phyloP scores from a whole-genome alignment of 2,888 invertebrate species.

The Cantharis lateralis region DNA sequence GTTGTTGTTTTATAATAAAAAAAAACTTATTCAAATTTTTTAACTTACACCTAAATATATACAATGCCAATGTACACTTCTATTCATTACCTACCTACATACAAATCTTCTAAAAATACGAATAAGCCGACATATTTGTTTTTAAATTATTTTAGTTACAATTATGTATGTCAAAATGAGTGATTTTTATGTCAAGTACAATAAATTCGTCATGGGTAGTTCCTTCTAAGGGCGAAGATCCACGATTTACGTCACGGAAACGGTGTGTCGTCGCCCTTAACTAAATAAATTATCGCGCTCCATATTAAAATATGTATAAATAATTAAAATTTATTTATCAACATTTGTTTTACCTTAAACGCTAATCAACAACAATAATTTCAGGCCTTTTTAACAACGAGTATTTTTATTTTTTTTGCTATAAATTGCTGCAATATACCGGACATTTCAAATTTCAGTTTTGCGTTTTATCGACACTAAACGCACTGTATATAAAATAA shows the following conservation, averaged over 20 bases:
- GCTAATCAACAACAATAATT: neutral
- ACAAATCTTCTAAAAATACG: neutral
- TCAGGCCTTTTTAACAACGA: neutral
- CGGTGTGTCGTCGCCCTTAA: neutral
- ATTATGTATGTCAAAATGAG: neutral
- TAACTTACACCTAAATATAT: constrained; percentile 23
- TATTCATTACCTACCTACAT: constrained; percentile 2
- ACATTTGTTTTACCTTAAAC: neutral
- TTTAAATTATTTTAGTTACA: neutral
- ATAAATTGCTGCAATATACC: neutral
- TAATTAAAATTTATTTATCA: neutral
- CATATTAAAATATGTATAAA: neutral
- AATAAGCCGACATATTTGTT: neutral
- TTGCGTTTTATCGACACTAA: neutral
- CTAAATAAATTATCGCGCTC: neutral
- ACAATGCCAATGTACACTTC: constrained; percentile 26
- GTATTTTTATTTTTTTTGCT: neutral
- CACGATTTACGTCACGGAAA: neutral
- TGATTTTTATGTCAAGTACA: neutral
- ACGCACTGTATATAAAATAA: neutral
- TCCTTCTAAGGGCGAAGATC: neutral
- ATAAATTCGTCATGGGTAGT: neutral
- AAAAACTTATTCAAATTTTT: constrained; percentile 5
- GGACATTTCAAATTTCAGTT: neutral
- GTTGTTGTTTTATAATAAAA: constrained; percentile 14